Conservation (phyloP, 1,140 invertebrate genomes). For the Hycleus cichorii region DNA sequence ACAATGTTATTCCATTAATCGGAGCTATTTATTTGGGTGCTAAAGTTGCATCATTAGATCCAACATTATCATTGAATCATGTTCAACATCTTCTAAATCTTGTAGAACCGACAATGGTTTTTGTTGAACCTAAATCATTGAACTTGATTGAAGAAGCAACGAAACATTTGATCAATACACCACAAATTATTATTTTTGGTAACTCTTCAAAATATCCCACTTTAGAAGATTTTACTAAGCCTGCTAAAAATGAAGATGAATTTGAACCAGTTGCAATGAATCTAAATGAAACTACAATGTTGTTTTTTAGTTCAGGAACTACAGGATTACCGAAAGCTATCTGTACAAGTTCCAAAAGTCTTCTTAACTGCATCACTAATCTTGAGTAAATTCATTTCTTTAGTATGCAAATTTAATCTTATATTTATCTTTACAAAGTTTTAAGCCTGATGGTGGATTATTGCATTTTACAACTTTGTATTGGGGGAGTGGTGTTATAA, state of each 20-base stretch:
- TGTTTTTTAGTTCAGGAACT: constrained; percentile 63
- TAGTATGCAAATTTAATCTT: no score
- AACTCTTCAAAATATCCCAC: constrained; percentile 9
- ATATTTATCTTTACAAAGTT: neutral
- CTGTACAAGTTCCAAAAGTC: constrained; percentile 2
- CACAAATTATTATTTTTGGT: constrained; percentile 18
- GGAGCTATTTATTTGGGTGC: constrained; percentile 43
- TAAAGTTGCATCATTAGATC: constrained; percentile 12
- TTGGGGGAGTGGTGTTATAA: neutral
- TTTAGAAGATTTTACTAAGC: constrained; percentile 12
- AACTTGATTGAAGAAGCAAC: constrained; percentile 11
- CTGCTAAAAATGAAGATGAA: constrained; percentile 3
- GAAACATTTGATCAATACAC: neutral
- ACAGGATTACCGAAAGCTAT: constrained; percentile 67
- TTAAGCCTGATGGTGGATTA: no score
- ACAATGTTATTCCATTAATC: constrained; percentile 43
- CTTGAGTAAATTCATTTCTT: no score
- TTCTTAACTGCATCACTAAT: neutral
- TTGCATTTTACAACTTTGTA: neutral
- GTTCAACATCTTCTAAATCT: constrained; percentile 2
- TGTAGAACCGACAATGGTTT: constrained; percentile 13
- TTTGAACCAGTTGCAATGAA: constrained; percentile 15
- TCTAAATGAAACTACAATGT: constrained; percentile 33
- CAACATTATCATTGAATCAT: constrained; percentile 4
- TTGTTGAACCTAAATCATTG: constrained; percentile 11